These are phyloP conservation scores for Halisarca cf. caerulea DNA, from an alignment of 37 sponge, comb jelly and placozoan species.

Conservation along the genomic window DNA sequence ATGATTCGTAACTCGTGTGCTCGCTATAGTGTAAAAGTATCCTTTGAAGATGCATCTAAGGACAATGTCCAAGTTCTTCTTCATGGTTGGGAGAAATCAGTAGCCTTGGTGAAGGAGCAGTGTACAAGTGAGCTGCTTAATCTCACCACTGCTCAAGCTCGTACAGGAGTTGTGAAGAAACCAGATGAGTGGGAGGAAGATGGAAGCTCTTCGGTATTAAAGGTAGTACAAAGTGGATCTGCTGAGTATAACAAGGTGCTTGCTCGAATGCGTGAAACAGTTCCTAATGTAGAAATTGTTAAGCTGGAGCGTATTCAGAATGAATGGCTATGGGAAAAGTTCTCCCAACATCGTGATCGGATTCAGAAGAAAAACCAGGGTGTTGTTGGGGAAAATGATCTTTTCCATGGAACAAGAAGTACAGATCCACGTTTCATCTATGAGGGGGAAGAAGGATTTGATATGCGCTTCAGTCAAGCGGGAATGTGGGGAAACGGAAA, in stretches of 20 bases:
- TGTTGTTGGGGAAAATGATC: not conserved
- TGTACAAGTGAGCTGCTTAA: not conserved
- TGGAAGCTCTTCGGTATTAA: not conserved
- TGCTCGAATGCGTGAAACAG: not conserved
- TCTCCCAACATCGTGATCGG: slow-evolving; percentile 6
- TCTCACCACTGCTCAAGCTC: not conserved
- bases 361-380: slow-evolving; percentile 21
- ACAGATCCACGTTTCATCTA: slow-evolving; percentile 30
- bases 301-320: slow-evolving; percentile 32
- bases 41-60: not conserved
- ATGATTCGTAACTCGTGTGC: not conserved
- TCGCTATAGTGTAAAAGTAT: not conserved
- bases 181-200: not conserved
- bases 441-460: slow-evolving; percentile 40
- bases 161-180: not conserved
- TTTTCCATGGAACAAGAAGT: slow-evolving; percentile 28
- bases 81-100: slow-evolving; percentile 35
- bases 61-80: not conserved
- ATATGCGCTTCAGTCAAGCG: slow-evolving; percentile 23
- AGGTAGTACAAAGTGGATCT: not conserved
- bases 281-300: not conserved
- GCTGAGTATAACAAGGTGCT: not conserved
- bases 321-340: slow-evolving; percentile 37
- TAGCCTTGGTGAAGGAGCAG: not conserved
- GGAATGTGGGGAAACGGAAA: slow-evolving; percentile 37